Evolutionary conservation across 2,113 vertebrate species (phyloP).

Genomic region (Vanacampus margaritifer): DNA sequence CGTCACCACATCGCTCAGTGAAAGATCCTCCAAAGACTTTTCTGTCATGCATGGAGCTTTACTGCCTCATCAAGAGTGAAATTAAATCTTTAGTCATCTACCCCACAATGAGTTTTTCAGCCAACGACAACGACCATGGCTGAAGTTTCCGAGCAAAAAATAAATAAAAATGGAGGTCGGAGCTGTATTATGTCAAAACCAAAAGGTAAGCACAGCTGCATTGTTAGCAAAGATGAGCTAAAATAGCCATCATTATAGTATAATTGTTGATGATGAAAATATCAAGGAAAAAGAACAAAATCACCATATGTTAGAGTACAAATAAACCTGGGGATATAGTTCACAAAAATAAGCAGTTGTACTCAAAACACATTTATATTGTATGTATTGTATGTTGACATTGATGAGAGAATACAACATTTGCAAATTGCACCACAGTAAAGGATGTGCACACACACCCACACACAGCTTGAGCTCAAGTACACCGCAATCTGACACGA

Average conservation of each 20-base stretch:
- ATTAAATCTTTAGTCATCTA: too few relatives aligned
- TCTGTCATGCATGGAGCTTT: too few relatives aligned
- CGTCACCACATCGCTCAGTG: too few relatives aligned
- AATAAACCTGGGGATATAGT: background rate
- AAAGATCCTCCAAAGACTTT: too few relatives aligned
- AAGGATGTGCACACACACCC: background rate
- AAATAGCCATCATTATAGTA: background rate
- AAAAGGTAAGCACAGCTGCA: too few relatives aligned
- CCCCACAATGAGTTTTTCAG: too few relatives aligned
- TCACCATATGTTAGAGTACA: background rate
- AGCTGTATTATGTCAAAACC: too few relatives aligned
- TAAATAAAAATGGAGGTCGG: too few relatives aligned
- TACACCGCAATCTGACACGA: conserved; percentile 20
- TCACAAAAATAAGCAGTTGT: conserved; percentile 1
- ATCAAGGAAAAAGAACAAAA: too few relatives aligned
- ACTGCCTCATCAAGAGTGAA: too few relatives aligned
- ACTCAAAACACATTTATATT: background rate
- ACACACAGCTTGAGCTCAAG: conserved; percentile 13
- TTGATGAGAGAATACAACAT: conserved; percentile 5
- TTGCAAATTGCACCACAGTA: background rate
- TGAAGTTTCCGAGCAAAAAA: too few relatives aligned
- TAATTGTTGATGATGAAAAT: background rate
- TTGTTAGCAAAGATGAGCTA: background rate
- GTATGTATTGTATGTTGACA: conserved; percentile 1
- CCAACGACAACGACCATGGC: too few relatives aligned